Evolutionary conservation across 2,113 vertebrate species (phyloP), one percentile per base, ranked within the genome.

Genomic region (Rafetus swinhoei): DNA sequence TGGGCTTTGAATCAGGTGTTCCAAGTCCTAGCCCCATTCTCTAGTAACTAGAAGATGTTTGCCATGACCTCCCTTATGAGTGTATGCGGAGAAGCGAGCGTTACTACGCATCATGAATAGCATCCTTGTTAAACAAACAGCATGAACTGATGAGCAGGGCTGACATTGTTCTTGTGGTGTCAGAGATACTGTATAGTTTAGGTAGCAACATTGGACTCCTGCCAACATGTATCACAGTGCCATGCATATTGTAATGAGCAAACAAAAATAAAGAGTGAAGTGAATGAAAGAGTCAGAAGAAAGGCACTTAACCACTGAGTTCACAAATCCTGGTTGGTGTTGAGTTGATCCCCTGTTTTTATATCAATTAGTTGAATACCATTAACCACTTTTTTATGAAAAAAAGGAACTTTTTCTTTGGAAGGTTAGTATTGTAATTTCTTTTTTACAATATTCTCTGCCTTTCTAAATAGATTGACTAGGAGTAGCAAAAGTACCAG

Each of bases 391-490:
- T 95, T 93, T 81, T 88, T 65, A 82, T 55, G 21, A 7, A 85
- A 21, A 21, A 76, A 84, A 76, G 12, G n/a, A 6, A 27, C 57
- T 82, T 74, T 83, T 79, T 81, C 69, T 79, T 62, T 69, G 39
- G 65, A 86, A 84, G 56, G 76, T 65, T 82, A 81, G 74, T 52
- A 88, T 11, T 55, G 89, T 45, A 86, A 27, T 84, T 95, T 94
- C 81, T 88, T 72, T 85, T 88, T 96, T 65, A 69, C 72, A 60
- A 29, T 74, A 87, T 82, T 90, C 84, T 96, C 93, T 97, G 97
- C 98, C 96, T 96, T 97, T 95, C 94, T 95, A 86, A 96, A 95
- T 84, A 91, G 84, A 96, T 96, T 97, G 94, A 92, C 89, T 24
- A 79, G 76, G 62, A 95, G 92, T 94, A 96, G 93, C 69, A 97